Base-by-base conservation (phyloP, 2,113 vertebrate genomes). In the Elgaria multicarinata region DNA sequence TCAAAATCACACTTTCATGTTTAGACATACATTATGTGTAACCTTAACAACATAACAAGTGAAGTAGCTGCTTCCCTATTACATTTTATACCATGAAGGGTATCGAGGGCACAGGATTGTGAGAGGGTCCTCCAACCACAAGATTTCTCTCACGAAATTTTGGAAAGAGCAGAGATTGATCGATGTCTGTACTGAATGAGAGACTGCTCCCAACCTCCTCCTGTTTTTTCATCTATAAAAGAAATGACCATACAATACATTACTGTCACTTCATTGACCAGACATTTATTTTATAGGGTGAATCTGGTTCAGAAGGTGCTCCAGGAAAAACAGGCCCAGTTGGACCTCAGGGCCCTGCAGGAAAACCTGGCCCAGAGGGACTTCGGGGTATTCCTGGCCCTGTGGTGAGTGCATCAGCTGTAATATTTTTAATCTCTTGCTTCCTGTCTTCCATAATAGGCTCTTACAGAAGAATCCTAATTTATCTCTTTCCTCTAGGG, bases 291-390 rank as follows among this genome's bases (percentile, higher is more conserved):
- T 92, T 91, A 72, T 88, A 99, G 99, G 99, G 99, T 87, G 99
- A 99, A 93, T 93, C 98, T 87, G 99, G 99, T 80, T 85, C 98
- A 0, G 98, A 99, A 96, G 99, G 99, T 36, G 98, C 99, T 82
- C 94, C 98, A 78, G 99, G 99, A 64, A 99, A 99, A 97, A 99
- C 99, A 1, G 99, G 99, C 42, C 99, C 99, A 0, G 98, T 99
- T 31, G 99, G 99, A 75, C 98, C 99, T 16, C 99, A 99, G 89
- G 99, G 99, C 69, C 98, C 98, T 83, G 50, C 98, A 36, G 99
- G 99, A 93, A 99, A 99, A 92, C 97, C 98, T 44, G 99, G 99
- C 82, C 98, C 99, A 44, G 99, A 99, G 93, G 99, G 99, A 91
- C 97, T 99, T 14, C 97, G 99, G 76, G 99, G 98, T 92, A 99